A percentile compares a stretch with the other conserved stretches of the same genome.
These are phyloP conservation scores for Todiramphus chloris DNA, from an alignment of 2,113 vertebrate genomes.

Conservation along the genomic window DNA sequence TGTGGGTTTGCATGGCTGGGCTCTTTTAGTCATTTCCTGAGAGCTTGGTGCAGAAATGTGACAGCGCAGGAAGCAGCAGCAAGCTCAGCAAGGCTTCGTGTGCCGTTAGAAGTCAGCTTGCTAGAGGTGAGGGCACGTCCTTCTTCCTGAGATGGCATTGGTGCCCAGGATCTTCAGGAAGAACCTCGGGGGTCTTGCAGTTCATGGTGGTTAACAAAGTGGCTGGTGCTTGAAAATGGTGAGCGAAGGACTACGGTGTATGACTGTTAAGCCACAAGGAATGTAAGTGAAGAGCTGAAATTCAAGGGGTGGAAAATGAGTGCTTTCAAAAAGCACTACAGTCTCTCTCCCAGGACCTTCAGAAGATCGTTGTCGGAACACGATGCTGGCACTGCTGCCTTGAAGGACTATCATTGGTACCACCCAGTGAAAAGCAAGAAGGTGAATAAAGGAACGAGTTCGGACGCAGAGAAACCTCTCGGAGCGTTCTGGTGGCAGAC, in stretches of 20 bases:
- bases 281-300: background rate
- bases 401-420: conserved; percentile 69
- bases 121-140: background rate
- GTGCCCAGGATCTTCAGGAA: conserved; percentile 47
- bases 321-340: conserved; percentile 67
- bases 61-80: conserved; percentile 52
- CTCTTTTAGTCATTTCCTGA: conserved; percentile 77
- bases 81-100: conserved; percentile 12
- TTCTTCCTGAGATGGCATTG: conserved; percentile 18
- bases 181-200: conserved; percentile 53
- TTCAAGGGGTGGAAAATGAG: conserved; percentile 66
- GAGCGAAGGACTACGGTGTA: conserved; percentile 14
- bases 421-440: conserved; percentile 63
- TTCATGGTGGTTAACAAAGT: background rate
- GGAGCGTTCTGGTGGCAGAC: conserved; percentile 64
- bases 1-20: conserved; percentile 65
- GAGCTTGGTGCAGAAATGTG: conserved; percentile 48
- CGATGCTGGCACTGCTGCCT: conserved; percentile 37
- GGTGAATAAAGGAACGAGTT: conserved; percentile 40
- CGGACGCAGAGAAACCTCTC: conserved; percentile 36
- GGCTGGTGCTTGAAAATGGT: conserved; percentile 32
- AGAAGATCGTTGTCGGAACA: conserved; percentile 74
- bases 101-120: background rate
- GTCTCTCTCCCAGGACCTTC: conserved; percentile 56
- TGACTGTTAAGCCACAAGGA: background rate